phyloP scores from a whole-genome alignment of 1,140 invertebrate genomes.

The Helicoverpa zea region DNA sequence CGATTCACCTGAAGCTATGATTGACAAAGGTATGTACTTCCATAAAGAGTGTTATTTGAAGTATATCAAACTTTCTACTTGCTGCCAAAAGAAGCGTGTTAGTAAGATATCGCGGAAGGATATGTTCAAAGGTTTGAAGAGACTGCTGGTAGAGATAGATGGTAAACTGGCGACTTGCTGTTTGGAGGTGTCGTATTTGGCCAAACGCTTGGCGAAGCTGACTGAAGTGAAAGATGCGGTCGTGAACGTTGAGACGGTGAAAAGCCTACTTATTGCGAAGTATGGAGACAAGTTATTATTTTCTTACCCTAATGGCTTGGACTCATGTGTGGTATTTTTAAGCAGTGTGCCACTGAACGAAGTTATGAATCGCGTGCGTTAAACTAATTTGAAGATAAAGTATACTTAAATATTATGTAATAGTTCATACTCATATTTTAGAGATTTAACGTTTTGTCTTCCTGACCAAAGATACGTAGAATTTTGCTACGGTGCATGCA shows the following conservation, averaged over 20 bases:
- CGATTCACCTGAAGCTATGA: background rate
- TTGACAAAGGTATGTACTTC: background rate
- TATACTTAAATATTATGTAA: background rate
- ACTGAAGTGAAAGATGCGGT: background rate
- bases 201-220: background rate
- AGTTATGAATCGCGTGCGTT: background rate
- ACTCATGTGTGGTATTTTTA: slow-evolving; percentile 4
- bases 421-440: background rate
- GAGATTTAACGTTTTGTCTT: too few relatives aligned
- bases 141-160: slow-evolving; percentile 3
- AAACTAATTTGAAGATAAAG: background rate
- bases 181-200: background rate
- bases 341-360: background rate
- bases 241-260: background rate
- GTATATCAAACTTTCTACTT: background rate
- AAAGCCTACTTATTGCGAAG: background rate
- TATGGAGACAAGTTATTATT: slow-evolving; percentile 9
- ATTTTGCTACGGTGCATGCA: too few relatives aligned
- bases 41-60: slow-evolving; percentile 8
- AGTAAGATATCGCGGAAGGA: background rate
- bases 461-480: too few relatives aligned
- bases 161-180: background rate
- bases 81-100: background rate
- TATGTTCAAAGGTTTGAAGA: background rate
- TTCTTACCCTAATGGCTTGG: background rate